Conservation (phyloP, 2,888 invertebrate species). For the Morinoia aosen region DNA sequence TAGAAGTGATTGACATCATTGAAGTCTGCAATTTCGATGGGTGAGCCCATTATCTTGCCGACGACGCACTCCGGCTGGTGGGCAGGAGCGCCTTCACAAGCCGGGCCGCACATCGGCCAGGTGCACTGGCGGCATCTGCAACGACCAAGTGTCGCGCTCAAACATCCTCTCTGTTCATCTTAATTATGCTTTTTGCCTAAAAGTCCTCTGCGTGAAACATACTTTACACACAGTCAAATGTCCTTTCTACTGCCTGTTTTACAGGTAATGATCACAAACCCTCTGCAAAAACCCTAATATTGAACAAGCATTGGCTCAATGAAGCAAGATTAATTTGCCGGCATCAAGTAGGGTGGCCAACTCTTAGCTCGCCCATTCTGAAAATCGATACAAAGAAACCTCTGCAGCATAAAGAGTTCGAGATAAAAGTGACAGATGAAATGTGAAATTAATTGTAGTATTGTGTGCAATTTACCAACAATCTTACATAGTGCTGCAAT, state of each 20-base stretch:
- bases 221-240: neutral
- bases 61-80: conserved; percentile 67
- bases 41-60: conserved; percentile 66
- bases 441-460: no score
- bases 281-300: no score
- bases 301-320: no score
- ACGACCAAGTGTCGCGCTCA: neutral
- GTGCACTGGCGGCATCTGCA: conserved; percentile 73
- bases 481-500: no score
- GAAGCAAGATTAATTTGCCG: no score
- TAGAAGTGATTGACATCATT: conserved; percentile 65
- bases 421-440: neutral
- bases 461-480: no score
- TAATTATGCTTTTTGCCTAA: neutral
- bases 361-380: no score
- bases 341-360: no score
- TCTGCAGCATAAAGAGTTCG: neutral
- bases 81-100: conserved; percentile 75
- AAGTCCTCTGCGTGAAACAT: neutral
- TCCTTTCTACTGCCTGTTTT: neutral
- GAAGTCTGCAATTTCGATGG: conserved; percentile 64
- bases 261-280: neutral
- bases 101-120: conserved; percentile 80
- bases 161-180: neutral
- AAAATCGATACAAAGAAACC: no score